A percentile compares a stretch with the other conserved stretches of the same genome.
phyloP scores from a whole-genome alignment of 1,140 invertebrate species.

The Galendromus occidentalis region DNA sequence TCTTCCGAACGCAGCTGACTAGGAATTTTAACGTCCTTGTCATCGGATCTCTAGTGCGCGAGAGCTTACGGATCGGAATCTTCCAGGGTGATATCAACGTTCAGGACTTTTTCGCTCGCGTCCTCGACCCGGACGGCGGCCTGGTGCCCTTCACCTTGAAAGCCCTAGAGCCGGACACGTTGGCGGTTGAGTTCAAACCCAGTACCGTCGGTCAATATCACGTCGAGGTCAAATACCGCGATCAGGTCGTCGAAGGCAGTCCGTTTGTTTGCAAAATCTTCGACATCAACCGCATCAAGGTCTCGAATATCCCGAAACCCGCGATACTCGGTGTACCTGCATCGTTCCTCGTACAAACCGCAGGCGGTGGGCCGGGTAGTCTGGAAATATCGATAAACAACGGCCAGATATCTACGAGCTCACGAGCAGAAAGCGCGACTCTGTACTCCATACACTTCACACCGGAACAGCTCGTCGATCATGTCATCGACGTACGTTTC shows the following conservation, averaged over 20 bases:
- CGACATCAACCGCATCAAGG: slow-evolving; percentile 78
- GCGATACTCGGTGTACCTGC: slow-evolving; percentile 71
- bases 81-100: not conserved
- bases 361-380: slow-evolving; percentile 84
- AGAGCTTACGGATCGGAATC: not conserved
- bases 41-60: no score
- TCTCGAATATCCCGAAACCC: slow-evolving; percentile 70
- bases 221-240: slow-evolving; percentile 53
- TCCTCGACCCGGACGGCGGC: not conserved
- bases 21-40: no score
- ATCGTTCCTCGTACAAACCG: slow-evolving; percentile 87
- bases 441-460: slow-evolving; percentile 94
- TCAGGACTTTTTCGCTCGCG: not conserved
- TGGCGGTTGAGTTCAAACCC: not conserved
- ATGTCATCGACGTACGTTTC: slow-evolving; percentile 80
- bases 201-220: slow-evolving; percentile 55
- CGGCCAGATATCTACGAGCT: slow-evolving; percentile 79
- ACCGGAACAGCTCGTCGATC: slow-evolving; percentile 62
- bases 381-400: slow-evolving; percentile 91
- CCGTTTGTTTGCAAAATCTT: slow-evolving; percentile 86
- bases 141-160: not conserved
- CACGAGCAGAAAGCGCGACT: slow-evolving; percentile 78
- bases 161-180: not conserved
- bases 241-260: slow-evolving; percentile 55
- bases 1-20: no score